phyloP scores from a whole-genome alignment of 2,888 invertebrate species.

The Hydraecia micacea region DNA sequence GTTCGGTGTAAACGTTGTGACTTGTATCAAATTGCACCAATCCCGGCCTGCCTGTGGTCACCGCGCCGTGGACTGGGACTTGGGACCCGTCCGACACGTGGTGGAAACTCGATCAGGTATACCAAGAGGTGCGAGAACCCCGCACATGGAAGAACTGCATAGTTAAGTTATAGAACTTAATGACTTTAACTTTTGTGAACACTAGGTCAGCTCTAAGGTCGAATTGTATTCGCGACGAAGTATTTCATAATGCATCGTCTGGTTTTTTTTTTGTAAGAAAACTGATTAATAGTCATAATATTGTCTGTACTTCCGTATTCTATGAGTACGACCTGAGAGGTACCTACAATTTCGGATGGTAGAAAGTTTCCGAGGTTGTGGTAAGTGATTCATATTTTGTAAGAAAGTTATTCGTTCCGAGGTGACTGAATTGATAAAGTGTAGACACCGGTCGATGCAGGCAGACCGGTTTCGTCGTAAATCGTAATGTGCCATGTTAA shows the following conservation, averaged over 20 bases:
- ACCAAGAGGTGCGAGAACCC: conserved; percentile 66
- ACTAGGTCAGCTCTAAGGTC: conserved; percentile 60
- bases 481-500: conserved; percentile 77
- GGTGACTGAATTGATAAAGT: conserved; percentile 84
- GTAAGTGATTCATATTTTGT: conserved; percentile 81
- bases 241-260: conserved; percentile 39
- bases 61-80: conserved; percentile 67
- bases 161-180: neutral
- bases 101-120: conserved; percentile 70
- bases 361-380: conserved; percentile 69
- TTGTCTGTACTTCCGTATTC: conserved; percentile 24
- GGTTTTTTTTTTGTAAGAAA: conserved; percentile 23
- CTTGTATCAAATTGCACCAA: conserved; percentile 90
- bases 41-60: conserved; percentile 90
- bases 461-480: conserved; percentile 86
- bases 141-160: conserved; percentile 34
- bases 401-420: conserved; percentile 82
- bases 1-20: conserved; percentile 89
- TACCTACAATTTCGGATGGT: conserved; percentile 53
- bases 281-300: neutral
- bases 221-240: conserved; percentile 37
- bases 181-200: conserved; percentile 43
- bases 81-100: conserved; percentile 61
- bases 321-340: conserved; percentile 13
- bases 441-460: conserved; percentile 76